These are phyloP conservation scores for Girardinus metallicus DNA, from an alignment of 2,797 vertebrate genomes.

Conservation along the genomic window DNA sequence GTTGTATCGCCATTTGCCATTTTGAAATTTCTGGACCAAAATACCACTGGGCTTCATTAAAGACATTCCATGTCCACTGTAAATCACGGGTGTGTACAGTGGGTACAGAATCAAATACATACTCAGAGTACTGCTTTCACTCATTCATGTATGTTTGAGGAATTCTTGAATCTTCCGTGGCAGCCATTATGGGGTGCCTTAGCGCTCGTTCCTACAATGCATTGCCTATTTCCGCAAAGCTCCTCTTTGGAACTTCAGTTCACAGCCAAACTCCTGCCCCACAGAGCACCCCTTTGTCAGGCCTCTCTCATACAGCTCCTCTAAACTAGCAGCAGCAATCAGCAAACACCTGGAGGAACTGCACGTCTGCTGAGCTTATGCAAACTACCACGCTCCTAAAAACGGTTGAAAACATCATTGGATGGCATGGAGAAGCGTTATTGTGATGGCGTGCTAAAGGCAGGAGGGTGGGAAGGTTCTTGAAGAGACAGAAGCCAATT, in stretches of 20 bases:
- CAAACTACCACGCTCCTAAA: background rate
- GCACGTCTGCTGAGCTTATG: background rate
- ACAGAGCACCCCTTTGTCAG: background rate
- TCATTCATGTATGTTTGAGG: background rate
- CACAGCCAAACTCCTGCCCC: background rate
- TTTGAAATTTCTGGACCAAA: background rate
- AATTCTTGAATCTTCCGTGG: background rate
- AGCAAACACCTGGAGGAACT: background rate
- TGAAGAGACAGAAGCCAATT: background rate
- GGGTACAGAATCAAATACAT: background rate
- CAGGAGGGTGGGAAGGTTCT: background rate
- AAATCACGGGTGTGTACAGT: background rate
- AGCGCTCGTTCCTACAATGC: background rate
- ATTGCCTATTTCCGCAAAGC: background rate
- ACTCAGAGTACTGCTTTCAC: background rate
- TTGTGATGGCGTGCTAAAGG: background rate
- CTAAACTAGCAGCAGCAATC: background rate
- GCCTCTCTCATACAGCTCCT: background rate
- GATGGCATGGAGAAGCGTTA: background rate
- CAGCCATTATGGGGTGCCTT: background rate
- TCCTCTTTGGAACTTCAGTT: background rate
- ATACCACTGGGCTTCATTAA: background rate
- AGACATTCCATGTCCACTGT: background rate
- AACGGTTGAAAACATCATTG: background rate
- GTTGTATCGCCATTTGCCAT: too few relatives aligned